Evolutionary conservation across 2,888 invertebrate species (phyloP), one percentile per base, ranked within the genome.

Genomic region (Apodemia mormo): DNA sequence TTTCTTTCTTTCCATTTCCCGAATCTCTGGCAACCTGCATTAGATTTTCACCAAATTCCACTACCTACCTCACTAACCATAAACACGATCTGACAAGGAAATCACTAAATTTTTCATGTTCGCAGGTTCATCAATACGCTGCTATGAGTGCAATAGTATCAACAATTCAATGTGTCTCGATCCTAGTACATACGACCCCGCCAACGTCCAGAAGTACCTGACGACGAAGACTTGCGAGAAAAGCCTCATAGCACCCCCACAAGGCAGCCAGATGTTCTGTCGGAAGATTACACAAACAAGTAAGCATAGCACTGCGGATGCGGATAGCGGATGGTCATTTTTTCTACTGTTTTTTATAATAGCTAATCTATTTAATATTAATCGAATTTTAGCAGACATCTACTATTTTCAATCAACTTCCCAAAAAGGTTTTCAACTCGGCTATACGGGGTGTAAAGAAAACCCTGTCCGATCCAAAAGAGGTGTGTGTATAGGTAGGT

Each of bases 61-160:
- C 22, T 22, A 22, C 22, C 22, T 22, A 22, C 22, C 22, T 22
- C 22, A 33, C 33, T 33, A 33, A 2, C 33, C 1, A 33, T 33
- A 3, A 33, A 33, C 33, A 33, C 33, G 4, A 33, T 33, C 33
- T 45, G 8, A 45, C 45, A 2, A 3, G 12, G 45, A 12, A 12
- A 45, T 12, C 33, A 45, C 12, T 45, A 45, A 45, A 12, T 45
- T 9, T 49, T 49, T 14, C 10, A 30, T 65, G 37, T 30, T 30
- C n/a, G 2, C 83, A 95, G 95, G 87, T 65, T 75, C 86, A 22
- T 88, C 93, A 2, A 94, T 96, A 74, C 91, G 92, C 66, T 97
- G 97, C 81, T 96, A 95, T 86, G 96, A 96, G 75, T 97, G 97
- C 87, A 96, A 95, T 84, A 96, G 97, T 56, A 92, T 89, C 68